phyloP scores from a whole-genome alignment of 2,888 invertebrate species.

The Dendrolimus houi region DNA sequence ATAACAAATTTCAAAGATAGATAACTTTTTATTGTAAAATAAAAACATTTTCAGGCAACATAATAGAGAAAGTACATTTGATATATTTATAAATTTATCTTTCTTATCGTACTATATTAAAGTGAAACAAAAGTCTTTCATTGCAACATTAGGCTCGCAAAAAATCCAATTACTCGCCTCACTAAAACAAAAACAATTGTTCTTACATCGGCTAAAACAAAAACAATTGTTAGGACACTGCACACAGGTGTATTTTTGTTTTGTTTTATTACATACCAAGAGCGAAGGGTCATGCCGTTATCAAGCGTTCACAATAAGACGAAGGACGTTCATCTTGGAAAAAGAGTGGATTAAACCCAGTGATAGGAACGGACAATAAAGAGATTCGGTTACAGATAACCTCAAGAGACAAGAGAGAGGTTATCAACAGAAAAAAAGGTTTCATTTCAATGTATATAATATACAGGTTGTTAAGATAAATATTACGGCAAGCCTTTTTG shows the following conservation, averaged over 20 bases:
- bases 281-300: constrained; percentile 48
- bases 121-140: background rate
- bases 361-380: constrained; percentile 59
- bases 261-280: constrained; percentile 37
- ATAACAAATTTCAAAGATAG: no score
- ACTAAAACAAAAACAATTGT: constrained; percentile 33
- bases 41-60: no score
- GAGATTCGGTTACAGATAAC: constrained; percentile 49
- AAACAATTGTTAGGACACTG: constrained; percentile 36
- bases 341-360: constrained; percentile 67
- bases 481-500: constrained; percentile 23
- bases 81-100: background rate
- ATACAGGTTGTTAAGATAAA: constrained; percentile 35
- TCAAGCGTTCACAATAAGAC: constrained; percentile 49
- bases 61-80: no score
- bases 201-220: constrained; percentile 32
- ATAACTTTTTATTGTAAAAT: no score
- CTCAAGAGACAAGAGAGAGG: constrained; percentile 16
- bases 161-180: constrained; percentile 42
- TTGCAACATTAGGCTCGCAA: constrained; percentile 14
- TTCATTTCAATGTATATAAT: constrained; percentile 30
- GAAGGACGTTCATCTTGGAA: constrained; percentile 49
- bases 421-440: constrained; percentile 19
- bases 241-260: constrained; percentile 60
- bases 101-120: background rate